Base-by-base conservation (phyloP, 1,140 invertebrate species). In the Drosophila seguyi region DNA sequence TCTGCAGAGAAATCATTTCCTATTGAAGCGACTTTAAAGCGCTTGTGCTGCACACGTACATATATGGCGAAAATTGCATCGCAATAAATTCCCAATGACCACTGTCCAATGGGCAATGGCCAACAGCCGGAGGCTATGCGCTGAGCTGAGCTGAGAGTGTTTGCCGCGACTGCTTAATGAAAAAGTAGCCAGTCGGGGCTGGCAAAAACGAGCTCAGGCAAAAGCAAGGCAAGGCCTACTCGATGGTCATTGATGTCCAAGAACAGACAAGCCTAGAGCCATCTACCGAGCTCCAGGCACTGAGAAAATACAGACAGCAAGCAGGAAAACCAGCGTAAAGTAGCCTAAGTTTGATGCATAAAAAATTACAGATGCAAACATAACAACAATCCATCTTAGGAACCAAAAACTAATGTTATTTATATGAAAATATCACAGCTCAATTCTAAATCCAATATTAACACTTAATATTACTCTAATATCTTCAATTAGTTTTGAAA, bases 231-330 rank as follows among this genome's bases (percentile, higher is more conserved):
- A 58, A 81, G 66, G 53, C 69, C 69, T 67, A 44, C 39, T 55
- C 68, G 78, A 84, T 55, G 63, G 67, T 63, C 59, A 83, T 87
- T 87, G 84, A 87, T 87, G 83, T 42, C 52, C 78, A 73, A 87
- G 83, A 87, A 87, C 83, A 69, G 55, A 38, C 58, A 65, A 58
- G 48, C 57, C 39, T 34, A 53, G 20, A 34, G 56, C n/a, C 29
- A 29, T 36, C 16, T 34, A 42, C 38, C 60, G 38, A 42, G 55
- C 11, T n/a, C 13, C 55, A 63, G 22, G 10, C 61, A 63, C 61
- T 60, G 27, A 25, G 55, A 14, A 6, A 60, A 36, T 10, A 14
- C 8, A 6, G 0, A 1, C 3, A 13, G 0, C 5, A 3, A 13
- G 11, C 0, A 11, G 13, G 8, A n/a, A 36, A 53, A 6, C 4